Evolutionary conservation across 2,888 invertebrate genomes (phyloP), one percentile per base, ranked within the genome.

Genomic region (Electrophaes corylata): DNA sequence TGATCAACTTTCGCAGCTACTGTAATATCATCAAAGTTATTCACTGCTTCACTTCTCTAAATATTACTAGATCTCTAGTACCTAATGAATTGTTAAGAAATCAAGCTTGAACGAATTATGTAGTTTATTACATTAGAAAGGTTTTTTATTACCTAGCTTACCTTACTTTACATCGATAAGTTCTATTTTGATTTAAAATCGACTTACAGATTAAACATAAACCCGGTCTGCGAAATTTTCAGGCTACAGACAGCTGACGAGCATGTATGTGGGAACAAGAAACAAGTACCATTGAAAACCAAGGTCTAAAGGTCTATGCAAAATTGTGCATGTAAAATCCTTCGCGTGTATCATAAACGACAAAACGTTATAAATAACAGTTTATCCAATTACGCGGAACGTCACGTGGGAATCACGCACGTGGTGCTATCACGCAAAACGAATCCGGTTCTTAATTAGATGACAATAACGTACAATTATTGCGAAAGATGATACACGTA

Each of bases 331-430:
- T 39, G 41, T 26, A 55, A 47, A 54, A 55, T 43, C 41, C 16
- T 59, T 40, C n/a, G 51, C 51, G 47, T 40, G 51, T 39, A 48
- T 57, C 57, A 43, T 57, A 61, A 61, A 61, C 48, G 33, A 49
- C 44, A 23, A 41, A 53, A 20, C 45, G 53, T 57, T 49, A 46
- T 61, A 61, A 61, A 61, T 57, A 61, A 61, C 55, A 18, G 62
- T 62, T 62, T 58, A 62, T 49, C 45, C 55, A 62, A 62, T 62
- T 58, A 62, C 31, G 41, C 47, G 55, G 50, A 57, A 44, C 55
- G 55, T 58, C 62, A 58, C 62, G 58, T 62, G 55, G 43, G 37
- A 39, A 48, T 44, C 60, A 56, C 47, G 55, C 60, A 60, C 60
- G 60, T 52, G 55, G 31, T 12, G 23, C 23, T 26, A 49, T 55